phyloP scores from a whole-genome alignment of 2,888 invertebrate genomes.

The Mayetiola destructor region DNA sequence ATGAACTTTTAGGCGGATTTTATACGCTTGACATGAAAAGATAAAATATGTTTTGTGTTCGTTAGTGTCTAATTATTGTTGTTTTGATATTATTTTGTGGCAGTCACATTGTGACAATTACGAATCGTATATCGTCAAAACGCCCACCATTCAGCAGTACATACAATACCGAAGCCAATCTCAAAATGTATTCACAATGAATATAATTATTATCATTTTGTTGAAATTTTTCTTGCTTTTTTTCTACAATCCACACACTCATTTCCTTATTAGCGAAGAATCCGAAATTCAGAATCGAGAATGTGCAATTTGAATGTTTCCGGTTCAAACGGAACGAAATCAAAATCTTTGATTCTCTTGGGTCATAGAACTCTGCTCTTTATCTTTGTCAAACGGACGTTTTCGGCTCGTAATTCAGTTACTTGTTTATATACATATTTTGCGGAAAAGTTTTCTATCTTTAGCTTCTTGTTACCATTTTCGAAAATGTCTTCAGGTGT shows the following conservation, averaged over 20 bases:
- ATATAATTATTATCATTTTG: too few species aligned
- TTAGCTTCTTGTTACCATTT: background rate
- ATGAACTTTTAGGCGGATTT: too few species aligned
- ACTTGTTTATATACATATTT: background rate
- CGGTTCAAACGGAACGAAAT: slow-evolving; percentile 1
- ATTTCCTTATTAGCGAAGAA: too few species aligned
- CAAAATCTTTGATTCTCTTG: background rate
- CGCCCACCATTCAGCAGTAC: too few species aligned
- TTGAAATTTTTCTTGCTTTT: too few species aligned
- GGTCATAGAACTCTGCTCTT: background rate
- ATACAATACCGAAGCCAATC: too few species aligned
- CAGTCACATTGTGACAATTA: too few species aligned
- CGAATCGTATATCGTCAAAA: too few species aligned
- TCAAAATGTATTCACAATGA: too few species aligned
- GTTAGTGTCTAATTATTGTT: slow-evolving; percentile 8
- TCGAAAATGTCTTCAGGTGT: background rate
- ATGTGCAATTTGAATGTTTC: slow-evolving; percentile 6
- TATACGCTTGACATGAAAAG: background rate
- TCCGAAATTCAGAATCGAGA: too few species aligned
- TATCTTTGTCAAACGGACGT: background rate
- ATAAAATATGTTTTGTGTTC: background rate
- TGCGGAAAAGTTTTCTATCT: too few species aligned
- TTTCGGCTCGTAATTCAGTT: background rate
- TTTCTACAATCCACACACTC: too few species aligned
- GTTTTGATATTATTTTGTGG: slow-evolving; percentile 7